A percentile compares a stretch with the other conserved stretches of the same genome.
phyloP scores from a whole-genome alignment of 2,888 invertebrate genomes.

The Gandaritis pyraliata region DNA sequence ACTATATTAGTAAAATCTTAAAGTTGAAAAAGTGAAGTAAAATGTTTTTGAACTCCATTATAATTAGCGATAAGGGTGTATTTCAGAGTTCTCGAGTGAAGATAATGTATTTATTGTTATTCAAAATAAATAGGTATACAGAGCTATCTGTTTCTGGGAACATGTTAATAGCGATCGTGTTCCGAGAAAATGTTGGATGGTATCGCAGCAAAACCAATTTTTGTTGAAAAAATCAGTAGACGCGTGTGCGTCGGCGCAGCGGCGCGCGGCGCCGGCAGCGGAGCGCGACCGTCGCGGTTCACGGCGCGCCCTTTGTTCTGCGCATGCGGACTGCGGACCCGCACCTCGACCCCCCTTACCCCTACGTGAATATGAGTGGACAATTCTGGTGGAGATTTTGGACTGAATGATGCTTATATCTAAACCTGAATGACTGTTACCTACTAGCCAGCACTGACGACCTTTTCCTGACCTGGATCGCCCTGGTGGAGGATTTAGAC shows the following conservation, averaged over 20 bases:
- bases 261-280: slow-evolving; percentile 60
- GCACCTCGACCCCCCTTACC: slow-evolving; percentile 38
- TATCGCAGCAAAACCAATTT: slow-evolving; percentile 54
- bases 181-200: slow-evolving; percentile 35
- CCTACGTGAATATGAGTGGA: neutral
- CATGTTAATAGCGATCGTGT: slow-evolving; percentile 18
- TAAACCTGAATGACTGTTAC: neutral
- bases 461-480: neutral
- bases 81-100: slow-evolving; percentile 6
- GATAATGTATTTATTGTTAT: neutral
- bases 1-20: no score
- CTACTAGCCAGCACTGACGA: neutral
- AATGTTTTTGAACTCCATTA: no score
- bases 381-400: neutral
- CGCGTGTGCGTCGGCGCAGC: slow-evolving; percentile 53
- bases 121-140: neutral
- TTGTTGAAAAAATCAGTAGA: slow-evolving; percentile 58
- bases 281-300: slow-evolving; percentile 81
- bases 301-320: slow-evolving; percentile 84
- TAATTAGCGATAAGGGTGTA: no score
- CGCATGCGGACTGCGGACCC: slow-evolving; percentile 66
- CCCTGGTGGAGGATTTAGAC: no score
- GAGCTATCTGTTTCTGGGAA: slow-evolving; percentile 10
- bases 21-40: no score
- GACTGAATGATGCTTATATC: neutral